Percentiles rank a stretch among this genome's conserved stretches.
Evolutionary conservation across 2,797 vertebrate species (phyloP).

Genomic region (Sebastes steindachneri): DNA sequence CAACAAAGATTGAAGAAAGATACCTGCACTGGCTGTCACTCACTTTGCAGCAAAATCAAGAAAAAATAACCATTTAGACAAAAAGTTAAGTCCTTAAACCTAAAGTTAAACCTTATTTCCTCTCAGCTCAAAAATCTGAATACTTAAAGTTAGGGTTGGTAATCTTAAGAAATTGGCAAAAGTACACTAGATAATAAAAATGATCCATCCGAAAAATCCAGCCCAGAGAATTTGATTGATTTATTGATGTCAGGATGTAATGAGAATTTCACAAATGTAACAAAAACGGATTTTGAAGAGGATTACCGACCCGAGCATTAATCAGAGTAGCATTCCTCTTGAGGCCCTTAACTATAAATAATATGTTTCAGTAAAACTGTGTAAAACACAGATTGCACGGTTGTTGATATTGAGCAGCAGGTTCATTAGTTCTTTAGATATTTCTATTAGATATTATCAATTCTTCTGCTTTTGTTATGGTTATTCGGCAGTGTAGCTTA

Average conservation of each 20-base stretch:
- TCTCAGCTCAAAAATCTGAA: not conserved
- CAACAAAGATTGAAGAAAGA: constrained; percentile 5
- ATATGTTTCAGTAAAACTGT: not conserved
- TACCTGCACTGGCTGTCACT: not conserved
- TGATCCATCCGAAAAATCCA: not conserved
- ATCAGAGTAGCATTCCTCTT: not conserved
- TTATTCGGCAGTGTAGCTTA: not conserved
- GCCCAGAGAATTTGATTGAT: not conserved
- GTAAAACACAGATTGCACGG: not conserved
- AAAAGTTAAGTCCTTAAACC: not conserved
- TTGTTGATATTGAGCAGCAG: not conserved
- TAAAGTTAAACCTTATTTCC: not conserved
- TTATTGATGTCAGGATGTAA: not conserved
- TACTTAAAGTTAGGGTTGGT: too few relatives aligned
- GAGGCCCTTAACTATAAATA: not conserved
- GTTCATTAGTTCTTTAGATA: not conserved
- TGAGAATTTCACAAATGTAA: not conserved
- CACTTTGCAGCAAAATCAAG: constrained; percentile 4
- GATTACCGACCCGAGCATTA: not conserved
- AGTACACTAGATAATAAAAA: not conserved
- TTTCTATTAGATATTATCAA: not conserved
- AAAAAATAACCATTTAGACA: not conserved
- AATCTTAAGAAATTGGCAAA: not conserved
- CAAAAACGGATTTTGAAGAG: not conserved
- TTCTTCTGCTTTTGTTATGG: not conserved